Conservation (phyloP, 2,113 vertebrate genomes). For the Rhineura floridana region DNA sequence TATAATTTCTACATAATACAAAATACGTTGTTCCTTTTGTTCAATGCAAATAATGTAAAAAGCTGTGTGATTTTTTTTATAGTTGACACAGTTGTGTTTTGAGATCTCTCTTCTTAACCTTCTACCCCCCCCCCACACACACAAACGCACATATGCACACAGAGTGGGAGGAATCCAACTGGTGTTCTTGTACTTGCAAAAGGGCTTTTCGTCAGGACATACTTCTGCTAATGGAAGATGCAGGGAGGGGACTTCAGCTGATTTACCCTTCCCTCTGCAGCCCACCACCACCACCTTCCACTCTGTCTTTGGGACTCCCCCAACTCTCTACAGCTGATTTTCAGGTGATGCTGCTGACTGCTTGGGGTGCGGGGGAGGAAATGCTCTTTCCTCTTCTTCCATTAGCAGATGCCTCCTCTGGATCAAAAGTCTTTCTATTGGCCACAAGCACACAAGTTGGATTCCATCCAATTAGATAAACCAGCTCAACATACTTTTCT, state of each 20-base stretch:
- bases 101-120: conserved; percentile 36
- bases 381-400: background rate
- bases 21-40: conserved; percentile 63
- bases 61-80: conserved; percentile 36
- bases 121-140: background rate
- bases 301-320: background rate
- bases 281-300: background rate
- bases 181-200: background rate
- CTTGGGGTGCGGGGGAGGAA: background rate
- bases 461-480: background rate
- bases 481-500: background rate
- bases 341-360: no score
- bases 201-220: background rate
- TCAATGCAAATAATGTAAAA: conserved; percentile 34
- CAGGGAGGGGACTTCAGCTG: background rate
- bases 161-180: background rate
- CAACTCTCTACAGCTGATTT: background rate
- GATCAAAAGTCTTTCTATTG: background rate
- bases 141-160: accelerated
- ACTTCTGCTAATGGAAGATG: background rate
- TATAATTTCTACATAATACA: conserved; percentile 62
- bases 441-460: background rate
- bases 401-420: background rate
- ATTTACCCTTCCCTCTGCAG: background rate
- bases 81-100: conserved; percentile 34